Conservation (phyloP, 2,888 invertebrate species). For the Synergus japonicus region DNA sequence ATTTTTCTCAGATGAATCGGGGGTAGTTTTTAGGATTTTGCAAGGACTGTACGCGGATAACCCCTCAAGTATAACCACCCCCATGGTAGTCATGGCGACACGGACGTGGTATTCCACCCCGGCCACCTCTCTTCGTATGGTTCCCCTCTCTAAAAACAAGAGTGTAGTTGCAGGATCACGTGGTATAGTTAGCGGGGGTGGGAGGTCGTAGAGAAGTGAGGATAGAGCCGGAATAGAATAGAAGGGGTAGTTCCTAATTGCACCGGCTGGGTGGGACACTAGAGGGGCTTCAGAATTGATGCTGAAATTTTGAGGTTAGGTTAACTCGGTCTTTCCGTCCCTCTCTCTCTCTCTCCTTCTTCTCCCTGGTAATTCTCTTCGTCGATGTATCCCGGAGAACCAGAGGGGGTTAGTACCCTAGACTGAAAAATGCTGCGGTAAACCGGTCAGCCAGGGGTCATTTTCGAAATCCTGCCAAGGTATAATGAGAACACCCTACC, state of each 20-base stretch:
- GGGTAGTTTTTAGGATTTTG: constrained; percentile 71
- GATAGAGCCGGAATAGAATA: constrained; percentile 69
- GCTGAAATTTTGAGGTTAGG: constrained; percentile 75
- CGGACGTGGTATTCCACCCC: constrained; percentile 62
- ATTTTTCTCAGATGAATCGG: constrained; percentile 57
- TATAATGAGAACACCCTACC: constrained; percentile 62
- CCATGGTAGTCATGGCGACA: constrained; percentile 72
- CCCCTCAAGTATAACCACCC: constrained; percentile 75
- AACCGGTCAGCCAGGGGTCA: constrained; percentile 67
- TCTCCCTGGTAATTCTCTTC: constrained; percentile 56
- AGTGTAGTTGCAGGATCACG: constrained; percentile 74
- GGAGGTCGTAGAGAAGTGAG: constrained; percentile 68
- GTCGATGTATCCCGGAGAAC: constrained; percentile 63
- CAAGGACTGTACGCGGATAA: constrained; percentile 72
- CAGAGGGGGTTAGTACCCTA: constrained; percentile 66
- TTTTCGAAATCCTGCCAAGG: constrained; percentile 68
- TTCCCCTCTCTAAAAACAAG: constrained; percentile 71
- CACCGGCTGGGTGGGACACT: constrained; percentile 71
- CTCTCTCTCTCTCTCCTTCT: constrained; percentile 50
- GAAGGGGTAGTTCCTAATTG: constrained; percentile 75
- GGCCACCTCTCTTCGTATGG: constrained; percentile 52
- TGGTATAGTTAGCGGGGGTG: constrained; percentile 63
- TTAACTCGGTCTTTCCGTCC: constrained; percentile 65
- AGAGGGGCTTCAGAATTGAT: constrained; percentile 73
- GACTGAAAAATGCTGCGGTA: constrained; percentile 75